These are phyloP conservation scores for Galaxea fascicularis DNA, from an alignment of 92 coral and sea anemone genomes.

Conservation along the genomic window DNA sequence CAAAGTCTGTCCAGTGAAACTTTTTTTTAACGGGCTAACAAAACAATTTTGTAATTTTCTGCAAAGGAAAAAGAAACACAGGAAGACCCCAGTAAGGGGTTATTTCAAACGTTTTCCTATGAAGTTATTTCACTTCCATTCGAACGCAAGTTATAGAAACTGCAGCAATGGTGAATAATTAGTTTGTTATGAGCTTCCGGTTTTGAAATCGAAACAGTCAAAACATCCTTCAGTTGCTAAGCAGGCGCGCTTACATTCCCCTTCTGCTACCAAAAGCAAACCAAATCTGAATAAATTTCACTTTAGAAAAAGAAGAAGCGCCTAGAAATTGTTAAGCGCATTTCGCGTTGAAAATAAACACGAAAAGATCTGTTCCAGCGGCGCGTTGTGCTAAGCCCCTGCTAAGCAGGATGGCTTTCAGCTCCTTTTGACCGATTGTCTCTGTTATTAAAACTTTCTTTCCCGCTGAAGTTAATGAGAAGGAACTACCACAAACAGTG, in stretches of 20 bases:
- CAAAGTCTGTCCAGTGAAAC: background rate
- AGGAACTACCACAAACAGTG: too few species aligned
- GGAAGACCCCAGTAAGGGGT: background rate
- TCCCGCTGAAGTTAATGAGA: too few species aligned
- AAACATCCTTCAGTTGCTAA: background rate
- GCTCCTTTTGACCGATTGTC: too few species aligned
- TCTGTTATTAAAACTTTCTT: too few species aligned
- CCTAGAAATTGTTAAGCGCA: too few species aligned
- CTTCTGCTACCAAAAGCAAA: background rate
- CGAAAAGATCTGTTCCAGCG: too few species aligned
- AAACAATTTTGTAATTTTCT: background rate
- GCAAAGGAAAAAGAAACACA: background rate
- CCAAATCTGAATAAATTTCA: background rate
- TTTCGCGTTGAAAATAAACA: too few species aligned
- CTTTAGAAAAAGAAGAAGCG: too few species aligned
- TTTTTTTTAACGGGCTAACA: background rate
- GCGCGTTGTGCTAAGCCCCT: too few species aligned
- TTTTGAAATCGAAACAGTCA: background rate
- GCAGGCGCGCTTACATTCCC: background rate
- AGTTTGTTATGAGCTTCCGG: constrained; percentile 7
- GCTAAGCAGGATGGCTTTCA: too few species aligned
- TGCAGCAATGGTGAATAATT: background rate
- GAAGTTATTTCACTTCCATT: background rate
- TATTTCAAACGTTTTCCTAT: background rate
- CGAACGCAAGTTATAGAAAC: background rate